These are phyloP conservation scores for Acromyrmex charruanus DNA, from an alignment of 1,140 invertebrate genomes.

Conservation along the genomic window DNA sequence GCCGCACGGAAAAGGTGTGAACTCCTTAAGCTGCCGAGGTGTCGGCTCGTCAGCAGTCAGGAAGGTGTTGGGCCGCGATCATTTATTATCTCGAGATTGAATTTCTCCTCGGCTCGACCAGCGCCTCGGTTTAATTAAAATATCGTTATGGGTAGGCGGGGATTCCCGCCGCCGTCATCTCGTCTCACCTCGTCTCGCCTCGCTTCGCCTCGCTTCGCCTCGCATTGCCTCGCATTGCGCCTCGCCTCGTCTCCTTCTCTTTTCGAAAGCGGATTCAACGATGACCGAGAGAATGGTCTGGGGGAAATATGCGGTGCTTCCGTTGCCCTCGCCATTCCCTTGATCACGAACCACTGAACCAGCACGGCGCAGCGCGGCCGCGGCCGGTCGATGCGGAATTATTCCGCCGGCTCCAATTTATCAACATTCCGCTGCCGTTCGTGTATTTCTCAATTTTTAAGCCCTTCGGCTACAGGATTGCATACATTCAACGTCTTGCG, in stretches of 20 bases:
- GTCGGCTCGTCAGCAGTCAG: slow-evolving; percentile 85
- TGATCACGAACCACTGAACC: slow-evolving; percentile 10
- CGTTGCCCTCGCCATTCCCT: slow-evolving; percentile 43
- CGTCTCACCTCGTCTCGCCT: slow-evolving; percentile 68
- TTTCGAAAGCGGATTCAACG: slow-evolving; percentile 67
- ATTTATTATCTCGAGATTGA: slow-evolving; percentile 87
- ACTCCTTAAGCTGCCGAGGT: slow-evolving; percentile 83
- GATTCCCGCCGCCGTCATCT: slow-evolving; percentile 83
- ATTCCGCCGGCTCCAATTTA: slow-evolving; percentile 42
- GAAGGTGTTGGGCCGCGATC: slow-evolving; percentile 86
- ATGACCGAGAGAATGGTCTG: slow-evolving; percentile 29
- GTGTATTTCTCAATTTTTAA: slow-evolving; percentile 37
- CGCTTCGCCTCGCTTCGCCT: slow-evolving; percentile 59
- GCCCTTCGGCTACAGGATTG: background rate
- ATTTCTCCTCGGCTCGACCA: slow-evolving; percentile 85
- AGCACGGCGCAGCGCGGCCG: background rate
- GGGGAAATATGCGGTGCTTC: slow-evolving; percentile 66
- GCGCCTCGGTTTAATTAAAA: slow-evolving; percentile 87
- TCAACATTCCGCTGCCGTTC: slow-evolving; percentile 32
- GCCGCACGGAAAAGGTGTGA: slow-evolving; percentile 83
- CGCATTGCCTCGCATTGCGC: slow-evolving; percentile 65
- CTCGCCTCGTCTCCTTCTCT: slow-evolving; percentile 71
- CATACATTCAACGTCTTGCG: background rate
- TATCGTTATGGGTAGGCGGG: slow-evolving; percentile 87
- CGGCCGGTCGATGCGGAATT: slow-evolving; percentile 39